phyloP scores from a whole-genome alignment of 2,113 vertebrate genomes.

The Eclectus roratus region DNA sequence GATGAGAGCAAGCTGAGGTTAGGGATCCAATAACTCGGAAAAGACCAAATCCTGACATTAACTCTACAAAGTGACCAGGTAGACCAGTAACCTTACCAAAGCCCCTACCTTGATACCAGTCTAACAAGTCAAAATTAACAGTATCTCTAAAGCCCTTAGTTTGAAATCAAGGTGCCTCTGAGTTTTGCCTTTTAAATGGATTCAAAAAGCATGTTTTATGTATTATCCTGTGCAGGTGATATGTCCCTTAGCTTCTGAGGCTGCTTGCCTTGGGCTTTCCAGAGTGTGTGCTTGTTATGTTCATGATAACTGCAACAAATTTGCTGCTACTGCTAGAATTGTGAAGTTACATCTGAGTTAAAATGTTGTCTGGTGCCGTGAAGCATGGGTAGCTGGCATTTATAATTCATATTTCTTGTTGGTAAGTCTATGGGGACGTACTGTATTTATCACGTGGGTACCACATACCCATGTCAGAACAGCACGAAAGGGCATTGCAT shows the following conservation, averaged over 20 bases:
- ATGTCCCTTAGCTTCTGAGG: neutral
- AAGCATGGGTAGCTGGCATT: neutral
- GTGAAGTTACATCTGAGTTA: neutral
- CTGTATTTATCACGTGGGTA: neutral
- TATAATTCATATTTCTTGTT: neutral
- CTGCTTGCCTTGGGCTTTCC: neutral
- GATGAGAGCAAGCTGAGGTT: neutral
- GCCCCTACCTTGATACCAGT: neutral
- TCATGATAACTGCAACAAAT: neutral
- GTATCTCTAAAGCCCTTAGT: neutral
- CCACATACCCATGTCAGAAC: neutral
- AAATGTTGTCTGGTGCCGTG: neutral
- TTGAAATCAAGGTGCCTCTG: neutral
- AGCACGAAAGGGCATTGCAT: accelerated
- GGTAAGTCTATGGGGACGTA: neutral
- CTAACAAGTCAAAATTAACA: neutral
- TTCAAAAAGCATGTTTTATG: neutral
- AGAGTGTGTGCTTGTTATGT: neutral
- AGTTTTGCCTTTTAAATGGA: neutral
- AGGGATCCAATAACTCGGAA: neutral
- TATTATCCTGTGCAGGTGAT: neutral
- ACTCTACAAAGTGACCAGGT: neutral
- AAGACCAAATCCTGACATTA: neutral
- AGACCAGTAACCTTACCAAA: neutral
- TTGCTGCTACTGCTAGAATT: neutral